Evolutionary conservation across 30 jellyfish, hydroid and myxozoan species (phyloP).

Genomic region (Phacellophora camtschatica): DNA sequence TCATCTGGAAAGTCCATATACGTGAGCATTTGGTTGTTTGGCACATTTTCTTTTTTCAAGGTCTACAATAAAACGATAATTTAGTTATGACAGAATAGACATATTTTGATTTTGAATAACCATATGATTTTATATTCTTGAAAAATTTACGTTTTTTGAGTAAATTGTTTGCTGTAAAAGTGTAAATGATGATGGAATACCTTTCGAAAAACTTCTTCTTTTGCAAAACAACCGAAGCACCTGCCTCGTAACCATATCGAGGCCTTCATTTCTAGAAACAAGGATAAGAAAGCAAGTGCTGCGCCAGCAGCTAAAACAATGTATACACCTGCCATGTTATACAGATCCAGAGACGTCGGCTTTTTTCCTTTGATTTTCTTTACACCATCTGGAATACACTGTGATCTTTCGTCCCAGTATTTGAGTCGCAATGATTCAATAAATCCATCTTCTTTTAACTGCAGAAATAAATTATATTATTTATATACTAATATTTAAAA

Average conservation of each 20-base stretch:
- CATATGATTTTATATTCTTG: no score
- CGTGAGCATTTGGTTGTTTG: constrained; percentile 24
- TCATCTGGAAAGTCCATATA: constrained; percentile 51
- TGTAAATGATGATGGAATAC: no score
- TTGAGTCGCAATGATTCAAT: constrained; percentile 72
- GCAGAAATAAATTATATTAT: not conserved
- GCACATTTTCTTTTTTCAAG: not conserved
- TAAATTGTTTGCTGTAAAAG: no score
- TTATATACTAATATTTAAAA: no score
- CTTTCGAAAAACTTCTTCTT: constrained; percentile 42
- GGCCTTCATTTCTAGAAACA: constrained; percentile 61
- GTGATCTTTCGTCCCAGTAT: constrained; percentile 88
- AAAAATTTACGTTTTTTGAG: no score
- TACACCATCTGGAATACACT: constrained; percentile 60
- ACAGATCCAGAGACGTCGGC: constrained; percentile 60
- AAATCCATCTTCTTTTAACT: constrained; percentile 83
- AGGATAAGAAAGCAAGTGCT: constrained; percentile 41
- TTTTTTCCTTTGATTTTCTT: constrained; percentile 12
- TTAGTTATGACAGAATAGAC: no score
- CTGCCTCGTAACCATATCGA: constrained; percentile 65
- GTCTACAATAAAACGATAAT: not conserved
- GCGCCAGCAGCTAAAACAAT: constrained; percentile 78
- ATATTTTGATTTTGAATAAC: no score
- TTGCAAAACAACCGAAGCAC: constrained; percentile 65
- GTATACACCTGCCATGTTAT: constrained; percentile 83